A percentile compares a stretch with the other conserved stretches of the same genome.
These are phyloP conservation scores for Phyllopteryx taeniolatus DNA, from an alignment of 2,113 vertebrate species.

Conservation along the genomic window DNA sequence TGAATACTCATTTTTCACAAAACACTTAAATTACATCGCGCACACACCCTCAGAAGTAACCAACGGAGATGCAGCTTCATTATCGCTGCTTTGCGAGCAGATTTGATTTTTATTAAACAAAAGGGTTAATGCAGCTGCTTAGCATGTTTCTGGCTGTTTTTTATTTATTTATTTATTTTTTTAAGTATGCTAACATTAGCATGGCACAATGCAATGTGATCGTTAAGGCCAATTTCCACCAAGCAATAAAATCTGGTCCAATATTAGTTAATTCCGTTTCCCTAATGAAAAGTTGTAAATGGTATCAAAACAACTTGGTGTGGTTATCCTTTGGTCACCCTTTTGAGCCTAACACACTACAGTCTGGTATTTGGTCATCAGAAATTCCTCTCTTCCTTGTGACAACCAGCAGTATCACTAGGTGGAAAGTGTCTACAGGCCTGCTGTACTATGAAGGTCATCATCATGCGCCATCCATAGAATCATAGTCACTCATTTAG, in stretches of 20 bases:
- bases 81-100: neutral
- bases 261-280: no score
- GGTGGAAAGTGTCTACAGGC: no score
- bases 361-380: no score
- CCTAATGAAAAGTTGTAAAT: no score
- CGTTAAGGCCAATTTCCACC: no score
- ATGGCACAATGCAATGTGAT: neutral
- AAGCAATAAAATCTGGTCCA: no score
- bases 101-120: neutral
- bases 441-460: neutral
- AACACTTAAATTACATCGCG: neutral
- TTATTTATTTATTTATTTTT: no score
- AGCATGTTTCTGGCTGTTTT: neutral
- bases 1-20: constrained; percentile 13
- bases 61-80: constrained; percentile 2
- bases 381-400: no score
- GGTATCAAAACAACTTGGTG: no score
- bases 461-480: neutral
- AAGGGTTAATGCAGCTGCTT: neutral
- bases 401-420: no score
- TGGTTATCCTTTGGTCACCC: no score
- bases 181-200: neutral
- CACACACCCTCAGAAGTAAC: neutral
- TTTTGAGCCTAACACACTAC: no score
- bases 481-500: neutral